phyloP scores from a whole-genome alignment of 2,797 vertebrate species.

The Heterohyrax brucei region DNA sequence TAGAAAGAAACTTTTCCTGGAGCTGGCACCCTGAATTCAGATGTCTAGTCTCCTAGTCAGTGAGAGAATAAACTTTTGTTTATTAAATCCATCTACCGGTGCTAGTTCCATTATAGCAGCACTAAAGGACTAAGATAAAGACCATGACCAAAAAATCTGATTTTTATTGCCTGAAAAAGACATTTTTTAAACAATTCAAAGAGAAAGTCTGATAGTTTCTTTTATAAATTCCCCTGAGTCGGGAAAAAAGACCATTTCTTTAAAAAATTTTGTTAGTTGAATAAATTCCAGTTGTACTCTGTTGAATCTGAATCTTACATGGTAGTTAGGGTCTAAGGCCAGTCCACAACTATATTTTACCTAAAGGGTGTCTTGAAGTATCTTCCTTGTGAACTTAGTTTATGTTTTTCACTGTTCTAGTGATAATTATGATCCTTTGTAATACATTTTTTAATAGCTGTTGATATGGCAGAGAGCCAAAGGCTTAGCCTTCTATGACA shows the following conservation, averaged over 20 bases:
- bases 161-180: conserved; percentile 4
- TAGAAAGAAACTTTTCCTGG: no score
- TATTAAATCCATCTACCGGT: no score
- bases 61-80: no score
- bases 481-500: neutral
- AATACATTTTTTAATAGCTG: neutral
- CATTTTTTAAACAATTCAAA: conserved; percentile 24
- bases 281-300: neutral
- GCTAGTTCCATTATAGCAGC: no score
- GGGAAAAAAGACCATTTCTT: neutral
- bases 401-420: neutral
- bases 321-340: accelerated
- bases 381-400: conserved; percentile 1
- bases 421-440: neutral
- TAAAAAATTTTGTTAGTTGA: neutral
- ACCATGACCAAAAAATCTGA: no score
- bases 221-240: neutral
- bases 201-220: neutral
- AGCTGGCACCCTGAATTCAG: no score
- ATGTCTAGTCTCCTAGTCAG: no score
- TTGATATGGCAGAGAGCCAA: neutral
- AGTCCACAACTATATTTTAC: neutral
- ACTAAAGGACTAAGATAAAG: no score
- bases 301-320: neutral
- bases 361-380: neutral